Conservation (phyloP, 2,888 invertebrate genomes). For the Tetranychus piercei region DNA sequence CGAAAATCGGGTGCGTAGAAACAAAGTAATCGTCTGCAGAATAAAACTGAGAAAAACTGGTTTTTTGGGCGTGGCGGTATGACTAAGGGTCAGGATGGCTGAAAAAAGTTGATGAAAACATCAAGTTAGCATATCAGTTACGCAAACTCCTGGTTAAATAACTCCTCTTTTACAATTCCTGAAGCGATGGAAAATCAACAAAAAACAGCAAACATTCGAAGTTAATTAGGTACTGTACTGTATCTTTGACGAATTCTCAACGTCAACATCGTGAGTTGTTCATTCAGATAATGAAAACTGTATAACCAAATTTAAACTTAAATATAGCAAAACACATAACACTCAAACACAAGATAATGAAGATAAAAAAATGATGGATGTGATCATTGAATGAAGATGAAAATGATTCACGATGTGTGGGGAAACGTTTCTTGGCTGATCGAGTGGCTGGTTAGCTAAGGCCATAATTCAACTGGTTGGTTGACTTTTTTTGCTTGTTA, state of each 20-base stretch:
- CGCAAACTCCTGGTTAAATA: no score
- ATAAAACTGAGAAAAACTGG: no score
- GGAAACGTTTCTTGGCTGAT: background rate
- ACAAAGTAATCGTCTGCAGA: no score
- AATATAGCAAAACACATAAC: background rate
- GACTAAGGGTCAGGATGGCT: no score
- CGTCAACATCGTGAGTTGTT: background rate
- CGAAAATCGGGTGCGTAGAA: no score
- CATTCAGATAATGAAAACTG: background rate
- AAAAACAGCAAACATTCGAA: no score
- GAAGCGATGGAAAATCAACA: no score
- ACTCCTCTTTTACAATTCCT: no score
- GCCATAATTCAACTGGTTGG: background rate
- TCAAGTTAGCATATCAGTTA: no score
- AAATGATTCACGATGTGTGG: background rate
- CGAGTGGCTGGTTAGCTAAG: background rate
- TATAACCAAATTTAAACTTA: background rate
- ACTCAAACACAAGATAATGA: background rate
- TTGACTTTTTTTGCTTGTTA: background rate
- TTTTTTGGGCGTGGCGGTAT: no score
- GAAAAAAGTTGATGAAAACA: no score
- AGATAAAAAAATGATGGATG: background rate
- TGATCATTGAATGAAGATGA: background rate
- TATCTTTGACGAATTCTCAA: background rate
- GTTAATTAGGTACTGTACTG: no score